Evolutionary conservation across 2,113 vertebrate genomes (phyloP).

Genomic region (Sinocyclocheilus maitianheensis): DNA sequence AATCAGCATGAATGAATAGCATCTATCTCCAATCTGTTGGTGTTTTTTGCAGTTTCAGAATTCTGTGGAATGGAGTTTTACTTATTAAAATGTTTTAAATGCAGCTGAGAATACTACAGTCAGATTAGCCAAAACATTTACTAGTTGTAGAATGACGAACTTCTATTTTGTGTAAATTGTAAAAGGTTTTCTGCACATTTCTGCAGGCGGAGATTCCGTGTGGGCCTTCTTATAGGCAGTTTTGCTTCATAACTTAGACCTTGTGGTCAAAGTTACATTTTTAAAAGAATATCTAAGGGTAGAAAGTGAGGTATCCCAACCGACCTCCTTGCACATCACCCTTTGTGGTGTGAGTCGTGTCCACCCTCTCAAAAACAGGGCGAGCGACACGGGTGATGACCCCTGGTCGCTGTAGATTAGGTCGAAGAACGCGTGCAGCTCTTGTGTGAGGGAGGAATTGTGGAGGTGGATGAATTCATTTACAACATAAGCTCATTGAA

Average conservation of each 20-base stretch:
- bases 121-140: neutral
- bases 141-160: neutral
- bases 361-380: neutral
- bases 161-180: no score
- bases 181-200: neutral
- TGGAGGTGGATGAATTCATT: slow-evolving; percentile 42
- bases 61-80: neutral
- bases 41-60: neutral
- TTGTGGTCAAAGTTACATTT: neutral
- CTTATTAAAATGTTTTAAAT: neutral
- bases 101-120: neutral
- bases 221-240: neutral
- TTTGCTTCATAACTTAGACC: neutral
- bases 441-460: slow-evolving; percentile 23
- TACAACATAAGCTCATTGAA: slow-evolving; percentile 45
- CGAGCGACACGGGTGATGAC: slow-evolving; percentile 12
- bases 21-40: neutral
- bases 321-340: neutral
- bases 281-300: neutral
- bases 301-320: neutral
- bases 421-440: neutral
- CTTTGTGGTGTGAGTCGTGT: neutral
- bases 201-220: no score
- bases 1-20: neutral
- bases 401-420: slow-evolving; percentile 22